Percentiles rank a stretch among this genome's conserved stretches.
These are phyloP conservation scores for Drosophila eohydei DNA, from an alignment of 2,888 invertebrate genomes.

Conservation along the genomic window DNA sequence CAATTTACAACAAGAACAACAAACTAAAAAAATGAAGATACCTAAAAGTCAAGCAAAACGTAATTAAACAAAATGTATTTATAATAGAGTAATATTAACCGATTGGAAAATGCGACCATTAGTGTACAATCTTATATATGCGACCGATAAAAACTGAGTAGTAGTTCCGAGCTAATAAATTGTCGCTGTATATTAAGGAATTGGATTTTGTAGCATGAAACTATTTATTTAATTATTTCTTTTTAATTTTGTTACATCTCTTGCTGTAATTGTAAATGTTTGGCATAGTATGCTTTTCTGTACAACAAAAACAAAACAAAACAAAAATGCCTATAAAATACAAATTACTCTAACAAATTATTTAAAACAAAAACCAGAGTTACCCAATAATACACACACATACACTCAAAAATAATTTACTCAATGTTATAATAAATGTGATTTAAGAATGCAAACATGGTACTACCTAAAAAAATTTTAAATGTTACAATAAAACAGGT, in stretches of 20 bases:
- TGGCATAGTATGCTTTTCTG: conserved; percentile 66
- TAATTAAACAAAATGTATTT: conserved; percentile 64
- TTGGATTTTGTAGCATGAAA: conserved; percentile 66
- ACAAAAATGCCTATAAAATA: conserved; percentile 53
- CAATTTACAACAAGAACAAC: conserved; percentile 28
- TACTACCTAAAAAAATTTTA: conserved; percentile 64
- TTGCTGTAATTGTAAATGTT: conserved; percentile 64
- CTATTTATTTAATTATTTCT: conserved; percentile 70
- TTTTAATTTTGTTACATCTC: conserved; percentile 66
- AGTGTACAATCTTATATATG: conserved; percentile 12
- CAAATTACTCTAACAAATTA: conserved; percentile 54
- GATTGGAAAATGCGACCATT: conserved; percentile 15
- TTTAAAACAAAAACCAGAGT: conserved; percentile 40
- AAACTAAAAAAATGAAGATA: conserved; percentile 10
- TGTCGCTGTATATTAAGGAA: conserved; percentile 12
- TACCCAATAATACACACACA: conserved; percentile 60
- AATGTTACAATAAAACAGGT: conserved; percentile 55
- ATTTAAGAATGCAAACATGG: conserved; percentile 74
- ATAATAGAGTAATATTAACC: conserved; percentile 70
- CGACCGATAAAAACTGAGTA: conserved; percentile 4
- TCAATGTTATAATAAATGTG: conserved; percentile 80
- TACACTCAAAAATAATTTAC: conserved; percentile 76
- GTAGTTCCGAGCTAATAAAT: conserved; percentile 15
- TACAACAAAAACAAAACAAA: conserved; percentile 36
- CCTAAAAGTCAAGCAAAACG: conserved; percentile 44